Evolutionary conservation across 2,797 vertebrate species (phyloP), one percentile per base, ranked within the genome.

Genomic region (Phoebastria nigripes): DNA sequence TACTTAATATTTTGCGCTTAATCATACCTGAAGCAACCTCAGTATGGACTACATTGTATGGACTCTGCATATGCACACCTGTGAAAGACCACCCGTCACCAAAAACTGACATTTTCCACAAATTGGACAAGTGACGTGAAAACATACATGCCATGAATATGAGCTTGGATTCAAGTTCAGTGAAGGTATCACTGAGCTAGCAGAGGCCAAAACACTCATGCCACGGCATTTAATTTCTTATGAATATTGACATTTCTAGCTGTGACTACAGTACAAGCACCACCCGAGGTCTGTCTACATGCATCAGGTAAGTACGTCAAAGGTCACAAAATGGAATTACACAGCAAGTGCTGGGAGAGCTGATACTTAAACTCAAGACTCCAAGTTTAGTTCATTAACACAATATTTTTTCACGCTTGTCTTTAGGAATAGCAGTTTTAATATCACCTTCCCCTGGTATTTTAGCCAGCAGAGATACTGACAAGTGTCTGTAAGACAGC

Each of bases 41-140:
- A 56, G 8, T 33, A 54, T 22, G 16, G 20, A 85, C 22, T 4
- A n/a, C 7, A 11, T 46, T 24, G 4, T 20, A 54, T 2, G 21
- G 18, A 51, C 17, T 72, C 6, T 13, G 7, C 2, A 6, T 8
- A 19, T 11, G 6, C 19, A 73, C 4, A 46, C 5, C 0, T 2
- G 14, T 15, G n/a, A 55, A 81, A 80, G 20, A 74, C 1, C 3
- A 35, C 3, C 3, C 2, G 1, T 22, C 20, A 55, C 28, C 42
- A 67, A 83, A 91, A 81, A 2, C 3, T n/a, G n/a, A n/a, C 3
- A 13, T 61, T 52, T 76, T 61, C 31, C 31, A 76, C 67, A 61
- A 74, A 79, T 11, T 11, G 65, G 14, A 55, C 31, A 80, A 80
- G 19, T 1, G 2, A 71, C 12, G 33, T 24, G n/a, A 58, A 63